A percentile compares a stretch with the other conserved stretches of the same genome.
These are phyloP conservation scores for Aspidoscelis tigris DNA, from an alignment of 2,113 vertebrate genomes.

Conservation along the genomic window DNA sequence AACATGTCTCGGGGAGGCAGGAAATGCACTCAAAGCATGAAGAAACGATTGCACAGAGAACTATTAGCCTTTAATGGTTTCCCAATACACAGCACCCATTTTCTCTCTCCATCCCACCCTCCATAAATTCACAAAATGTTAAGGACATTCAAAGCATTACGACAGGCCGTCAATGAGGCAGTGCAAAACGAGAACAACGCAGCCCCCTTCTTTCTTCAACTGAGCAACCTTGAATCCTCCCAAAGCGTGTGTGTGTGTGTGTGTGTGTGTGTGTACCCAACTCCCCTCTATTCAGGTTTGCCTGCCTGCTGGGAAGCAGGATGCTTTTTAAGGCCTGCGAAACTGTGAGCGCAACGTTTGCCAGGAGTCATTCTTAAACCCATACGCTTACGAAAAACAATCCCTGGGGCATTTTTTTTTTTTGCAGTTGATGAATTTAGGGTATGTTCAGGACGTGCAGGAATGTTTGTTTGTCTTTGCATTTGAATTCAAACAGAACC, in stretches of 20 bases:
- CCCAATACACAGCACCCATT: slow-evolving; percentile 16
- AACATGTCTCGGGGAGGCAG: too few species aligned
- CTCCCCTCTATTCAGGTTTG: too few species aligned
- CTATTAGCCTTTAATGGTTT: slow-evolving; percentile 32
- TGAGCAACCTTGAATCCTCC: background rate
- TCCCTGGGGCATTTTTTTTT: too few species aligned
- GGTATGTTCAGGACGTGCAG: too few species aligned
- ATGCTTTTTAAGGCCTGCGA: background rate
- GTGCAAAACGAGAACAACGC: background rate
- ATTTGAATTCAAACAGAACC: too few species aligned
- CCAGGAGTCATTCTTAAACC: background rate
- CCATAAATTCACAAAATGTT: background rate
- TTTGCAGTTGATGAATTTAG: background rate
- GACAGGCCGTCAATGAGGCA: background rate
- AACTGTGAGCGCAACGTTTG: background rate
- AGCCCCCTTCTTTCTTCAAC: background rate
- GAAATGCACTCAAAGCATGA: background rate
- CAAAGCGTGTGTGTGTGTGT: background rate
- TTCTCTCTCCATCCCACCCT: background rate
- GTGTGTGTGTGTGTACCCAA: too few species aligned
- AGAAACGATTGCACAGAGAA: background rate
- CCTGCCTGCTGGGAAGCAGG: background rate
- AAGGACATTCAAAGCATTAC: background rate
- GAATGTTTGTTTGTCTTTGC: too few species aligned
- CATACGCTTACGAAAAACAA: background rate